These are phyloP conservation scores for Machimus atricapillus DNA, from an alignment of 2,888 invertebrate species.

Conservation along the genomic window DNA sequence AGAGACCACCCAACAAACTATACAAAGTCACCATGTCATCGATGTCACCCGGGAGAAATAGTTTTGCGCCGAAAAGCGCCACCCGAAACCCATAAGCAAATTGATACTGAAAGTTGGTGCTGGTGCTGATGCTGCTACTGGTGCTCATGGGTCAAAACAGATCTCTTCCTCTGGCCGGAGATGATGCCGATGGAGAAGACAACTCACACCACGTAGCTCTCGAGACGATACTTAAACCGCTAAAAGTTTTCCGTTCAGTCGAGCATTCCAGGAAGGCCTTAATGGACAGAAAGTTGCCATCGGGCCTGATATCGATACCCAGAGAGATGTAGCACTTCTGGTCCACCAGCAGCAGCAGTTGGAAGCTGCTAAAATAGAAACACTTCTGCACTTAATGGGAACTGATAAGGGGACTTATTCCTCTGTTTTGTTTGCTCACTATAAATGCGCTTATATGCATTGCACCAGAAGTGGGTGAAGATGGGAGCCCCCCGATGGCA, in stretches of 20 bases:
- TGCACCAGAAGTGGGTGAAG: not conserved
- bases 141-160: not conserved
- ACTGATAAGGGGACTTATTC: conserved; percentile 19
- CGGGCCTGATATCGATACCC: not conserved
- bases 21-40: not conserved
- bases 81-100: conserved; percentile 7
- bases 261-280: conserved; percentile 10
- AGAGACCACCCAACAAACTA: not conserved
- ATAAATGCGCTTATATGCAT: not conserved
- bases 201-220: not conserved
- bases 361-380: conserved; percentile 8
- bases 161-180: not conserved
- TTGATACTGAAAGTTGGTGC: not conserved
- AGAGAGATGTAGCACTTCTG: not conserved
- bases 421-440: not conserved
- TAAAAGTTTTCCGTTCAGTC: not conserved
- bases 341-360: not conserved
- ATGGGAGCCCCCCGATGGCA: not conserved
- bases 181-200: not conserved
- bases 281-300: conserved; percentile 1
- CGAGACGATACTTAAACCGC: not conserved
- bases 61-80: not conserved
- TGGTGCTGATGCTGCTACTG: not conserved
- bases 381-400: conserved; percentile 37
- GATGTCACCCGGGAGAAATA: not conserved